These are phyloP conservation scores for Spongilla lacustris DNA, from an alignment of 37 sponge, comb jelly and placozoan genomes.

Conservation along the genomic window DNA sequence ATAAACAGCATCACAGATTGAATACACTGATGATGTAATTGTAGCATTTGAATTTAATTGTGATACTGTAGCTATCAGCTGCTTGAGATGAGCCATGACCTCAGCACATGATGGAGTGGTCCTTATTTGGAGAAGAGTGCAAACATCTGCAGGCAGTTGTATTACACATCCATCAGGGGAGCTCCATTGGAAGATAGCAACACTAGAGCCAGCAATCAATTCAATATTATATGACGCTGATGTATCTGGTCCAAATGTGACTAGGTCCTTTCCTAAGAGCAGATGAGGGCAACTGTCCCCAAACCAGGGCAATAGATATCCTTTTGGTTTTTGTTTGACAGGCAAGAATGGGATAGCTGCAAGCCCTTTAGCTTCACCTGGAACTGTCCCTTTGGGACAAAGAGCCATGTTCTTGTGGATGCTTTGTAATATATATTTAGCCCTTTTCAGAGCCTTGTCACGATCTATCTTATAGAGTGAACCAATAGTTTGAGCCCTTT, in stretches of 20 bases:
- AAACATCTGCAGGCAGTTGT: neutral
- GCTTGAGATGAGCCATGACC: slow-evolving; percentile 4
- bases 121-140: slow-evolving; percentile 8
- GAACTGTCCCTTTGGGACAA: neutral
- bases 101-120: neutral
- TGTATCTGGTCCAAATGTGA: neutral
- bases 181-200: neutral
- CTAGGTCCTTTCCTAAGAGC: slow-evolving; percentile 23
- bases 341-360: slow-evolving; percentile 49
- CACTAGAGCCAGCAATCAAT: slow-evolving; percentile 5
- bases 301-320: slow-evolving; percentile 29
- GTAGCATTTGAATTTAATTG: neutral
- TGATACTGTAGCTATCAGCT: neutral
- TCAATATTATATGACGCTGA: neutral
- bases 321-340: slow-evolving; percentile 23
- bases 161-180: neutral
- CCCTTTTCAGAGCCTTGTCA: slow-evolving; percentile 27
- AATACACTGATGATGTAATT: neutral
- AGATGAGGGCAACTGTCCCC: slow-evolving; percentile 38
- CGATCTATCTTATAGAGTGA: neutral
- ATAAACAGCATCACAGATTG: neutral
- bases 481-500: slow-evolving; percentile 39
- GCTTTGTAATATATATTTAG: slow-evolving; percentile 1
- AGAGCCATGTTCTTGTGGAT: neutral
- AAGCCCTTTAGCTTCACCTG: slow-evolving; percentile 10